phyloP scores from a whole-genome alignment of 2,797 vertebrate species.

The Microcaecilia unicolor region DNA sequence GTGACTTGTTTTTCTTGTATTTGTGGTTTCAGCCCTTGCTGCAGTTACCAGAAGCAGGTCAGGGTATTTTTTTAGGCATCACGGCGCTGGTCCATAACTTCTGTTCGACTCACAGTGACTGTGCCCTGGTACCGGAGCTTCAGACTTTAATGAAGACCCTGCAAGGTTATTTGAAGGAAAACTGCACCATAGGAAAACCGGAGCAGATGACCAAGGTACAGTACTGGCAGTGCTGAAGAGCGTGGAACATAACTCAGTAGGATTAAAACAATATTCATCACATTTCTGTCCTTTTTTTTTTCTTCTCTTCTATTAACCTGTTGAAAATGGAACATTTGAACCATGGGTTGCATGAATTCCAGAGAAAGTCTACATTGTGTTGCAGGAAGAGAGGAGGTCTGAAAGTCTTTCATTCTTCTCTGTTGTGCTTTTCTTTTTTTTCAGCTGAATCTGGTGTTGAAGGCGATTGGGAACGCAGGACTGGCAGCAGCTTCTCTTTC shows the following conservation, averaged over 20 bases:
- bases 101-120: slow-evolving; percentile 51
- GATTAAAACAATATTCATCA: too few relatives aligned
- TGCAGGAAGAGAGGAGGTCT: too few relatives aligned
- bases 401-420: too few relatives aligned
- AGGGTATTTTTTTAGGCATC: slow-evolving; percentile 53
- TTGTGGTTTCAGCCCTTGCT: slow-evolving; percentile 63
- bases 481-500: slow-evolving; percentile 42
- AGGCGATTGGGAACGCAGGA: slow-evolving; percentile 71
- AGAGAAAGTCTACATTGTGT: too few relatives aligned
- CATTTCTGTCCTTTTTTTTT: too few relatives aligned
- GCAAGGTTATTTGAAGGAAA: slow-evolving; percentile 39
- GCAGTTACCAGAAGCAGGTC: slow-evolving; percentile 36
- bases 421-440: neutral
- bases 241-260: too few relatives aligned
- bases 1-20: too few relatives aligned
- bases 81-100: slow-evolving; percentile 64
- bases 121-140: slow-evolving; percentile 50
- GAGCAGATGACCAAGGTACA: slow-evolving; percentile 35
- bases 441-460: slow-evolving; percentile 64
- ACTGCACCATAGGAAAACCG: slow-evolving; percentile 33
- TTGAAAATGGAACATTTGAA: too few relatives aligned
- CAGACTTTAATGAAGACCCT: slow-evolving; percentile 52
- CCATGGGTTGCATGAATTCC: too few relatives aligned
- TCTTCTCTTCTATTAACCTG: too few relatives aligned
- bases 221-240: too few relatives aligned